Conservation (phyloP, 1,140 invertebrate species). For the Nilaparvata lugens region DNA sequence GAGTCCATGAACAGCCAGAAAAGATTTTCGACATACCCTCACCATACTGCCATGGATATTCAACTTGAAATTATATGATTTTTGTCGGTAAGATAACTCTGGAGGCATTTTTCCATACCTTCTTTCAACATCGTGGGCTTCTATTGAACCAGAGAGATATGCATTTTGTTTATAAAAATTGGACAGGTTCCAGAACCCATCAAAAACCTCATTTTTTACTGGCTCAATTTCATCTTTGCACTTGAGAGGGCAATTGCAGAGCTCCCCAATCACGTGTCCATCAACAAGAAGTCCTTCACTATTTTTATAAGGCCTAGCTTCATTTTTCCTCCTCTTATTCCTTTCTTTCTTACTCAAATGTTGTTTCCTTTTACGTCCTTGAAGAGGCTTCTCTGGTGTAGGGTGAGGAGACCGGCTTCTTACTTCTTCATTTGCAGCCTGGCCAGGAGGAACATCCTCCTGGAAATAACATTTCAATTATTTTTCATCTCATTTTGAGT, state of each 20-base stretch:
- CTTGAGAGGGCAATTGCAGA: background rate
- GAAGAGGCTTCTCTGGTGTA: no score
- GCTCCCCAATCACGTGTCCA: background rate
- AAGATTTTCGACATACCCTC: constrained; percentile 1
- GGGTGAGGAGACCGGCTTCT: no score
- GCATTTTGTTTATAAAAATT: background rate
- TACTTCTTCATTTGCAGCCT: no score
- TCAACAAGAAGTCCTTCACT: background rate
- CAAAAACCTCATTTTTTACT: background rate
- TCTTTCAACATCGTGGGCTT: background rate
- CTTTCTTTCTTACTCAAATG: no score
- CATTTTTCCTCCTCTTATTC: constrained; percentile 9
- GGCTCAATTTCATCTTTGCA: background rate
- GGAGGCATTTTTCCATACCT: background rate
- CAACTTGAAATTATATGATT: background rate
- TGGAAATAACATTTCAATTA: no score
- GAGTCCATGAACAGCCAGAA: constrained; percentile 8
- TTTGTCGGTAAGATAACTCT: background rate
- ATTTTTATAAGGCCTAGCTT: constrained; percentile 7
- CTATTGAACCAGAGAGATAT: background rate
- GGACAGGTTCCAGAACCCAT: background rate
- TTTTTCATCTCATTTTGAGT: no score
- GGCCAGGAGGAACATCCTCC: no score
- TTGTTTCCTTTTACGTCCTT: no score
- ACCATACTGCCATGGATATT: background rate